Evolutionary conservation across 2,888 invertebrate genomes (phyloP).

Genomic region (Latheticus oryzae): DNA sequence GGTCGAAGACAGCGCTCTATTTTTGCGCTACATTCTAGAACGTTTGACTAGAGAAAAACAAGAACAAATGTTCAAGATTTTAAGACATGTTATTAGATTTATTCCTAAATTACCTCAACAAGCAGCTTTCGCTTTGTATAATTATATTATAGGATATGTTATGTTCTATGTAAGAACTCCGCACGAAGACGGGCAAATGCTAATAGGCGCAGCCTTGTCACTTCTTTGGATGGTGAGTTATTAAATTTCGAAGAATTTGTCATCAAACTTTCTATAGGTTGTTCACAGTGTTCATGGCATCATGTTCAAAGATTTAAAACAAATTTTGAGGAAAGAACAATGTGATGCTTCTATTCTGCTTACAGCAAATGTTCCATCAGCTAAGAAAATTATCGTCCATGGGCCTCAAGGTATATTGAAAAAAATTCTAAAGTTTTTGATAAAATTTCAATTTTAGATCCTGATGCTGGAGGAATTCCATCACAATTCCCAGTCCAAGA

Average conservation of each 20-base stretch:
- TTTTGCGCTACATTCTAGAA: constrained; percentile 95
- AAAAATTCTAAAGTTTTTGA: too few species aligned
- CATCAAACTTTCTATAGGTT: constrained; percentile 79
- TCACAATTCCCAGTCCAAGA: constrained; percentile 98
- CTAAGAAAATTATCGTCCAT: constrained; percentile 98
- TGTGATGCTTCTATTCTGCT: constrained; percentile 97
- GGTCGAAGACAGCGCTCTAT: constrained; percentile 97
- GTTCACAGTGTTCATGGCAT: constrained; percentile 99
- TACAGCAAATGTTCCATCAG: constrained; percentile 98
- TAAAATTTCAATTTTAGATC: constrained; percentile 67
- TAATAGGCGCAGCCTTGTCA: constrained; percentile 94
- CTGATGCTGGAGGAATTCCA: constrained; percentile 94
- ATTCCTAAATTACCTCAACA: constrained; percentile 95
- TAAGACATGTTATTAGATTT: constrained; percentile 92
- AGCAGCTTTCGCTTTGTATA: constrained; percentile 97
- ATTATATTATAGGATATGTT: constrained; percentile 98
- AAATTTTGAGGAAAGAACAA: constrained; percentile 97
- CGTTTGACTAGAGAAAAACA: constrained; percentile 93
- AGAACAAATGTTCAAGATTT: constrained; percentile 92
- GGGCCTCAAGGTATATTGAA: constrained; percentile 77
- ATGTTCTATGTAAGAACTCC: constrained; percentile 99
- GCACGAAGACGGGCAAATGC: constrained; percentile 93
- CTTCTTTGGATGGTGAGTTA: constrained; percentile 92
- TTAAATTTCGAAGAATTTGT: not conserved
- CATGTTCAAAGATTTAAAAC: constrained; percentile 99